phyloP scores from a whole-genome alignment of 1,140 invertebrate species.

The Drosophila seguyi region DNA sequence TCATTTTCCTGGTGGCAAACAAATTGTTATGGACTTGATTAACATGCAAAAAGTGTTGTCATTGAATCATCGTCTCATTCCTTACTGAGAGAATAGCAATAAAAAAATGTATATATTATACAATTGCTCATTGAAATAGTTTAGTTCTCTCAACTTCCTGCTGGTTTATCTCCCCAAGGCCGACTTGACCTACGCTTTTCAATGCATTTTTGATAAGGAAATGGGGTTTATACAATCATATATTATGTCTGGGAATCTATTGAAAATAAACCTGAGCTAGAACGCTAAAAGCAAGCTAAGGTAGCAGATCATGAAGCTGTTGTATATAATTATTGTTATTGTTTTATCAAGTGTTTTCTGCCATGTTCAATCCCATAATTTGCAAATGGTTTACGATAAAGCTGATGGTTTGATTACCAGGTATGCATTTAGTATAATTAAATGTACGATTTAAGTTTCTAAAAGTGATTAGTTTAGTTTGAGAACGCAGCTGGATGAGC shows the following conservation, averaged over 20 bases:
- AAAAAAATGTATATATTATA: conserved; percentile 5
- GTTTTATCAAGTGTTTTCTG: not conserved
- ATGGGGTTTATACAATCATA: not conserved
- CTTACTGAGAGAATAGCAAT: conserved; percentile 4
- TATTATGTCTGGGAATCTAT: not conserved
- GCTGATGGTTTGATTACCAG: conserved; percentile 28
- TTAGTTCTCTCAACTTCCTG: conserved; percentile 27
- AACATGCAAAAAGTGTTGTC: conserved; percentile 39
- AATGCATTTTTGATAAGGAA: conserved; percentile 42
- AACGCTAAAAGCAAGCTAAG: not conserved
- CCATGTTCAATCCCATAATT: not conserved
- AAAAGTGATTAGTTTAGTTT: conserved; percentile 18
- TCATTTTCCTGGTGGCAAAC: conserved; percentile 16
- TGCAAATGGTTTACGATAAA: conserved; percentile 25
- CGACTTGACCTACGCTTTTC: conserved; percentile 50
- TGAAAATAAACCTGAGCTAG: conserved; percentile 3
- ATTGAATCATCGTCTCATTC: conserved; percentile 35
- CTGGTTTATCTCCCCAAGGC: conserved; percentile 7
- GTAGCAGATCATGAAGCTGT: conserved; percentile 35
- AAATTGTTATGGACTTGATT: conserved; percentile 32
- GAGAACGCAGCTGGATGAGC: conserved; percentile 33
- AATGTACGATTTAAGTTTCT: not conserved
- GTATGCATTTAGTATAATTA: not conserved
- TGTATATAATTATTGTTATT: conserved; percentile 1
- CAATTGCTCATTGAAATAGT: conserved; percentile 24